Evolutionary conservation across 2,797 vertebrate species (phyloP), one percentile per base, ranked within the genome.

Genomic region (Knipowitschia caucasica): DNA sequence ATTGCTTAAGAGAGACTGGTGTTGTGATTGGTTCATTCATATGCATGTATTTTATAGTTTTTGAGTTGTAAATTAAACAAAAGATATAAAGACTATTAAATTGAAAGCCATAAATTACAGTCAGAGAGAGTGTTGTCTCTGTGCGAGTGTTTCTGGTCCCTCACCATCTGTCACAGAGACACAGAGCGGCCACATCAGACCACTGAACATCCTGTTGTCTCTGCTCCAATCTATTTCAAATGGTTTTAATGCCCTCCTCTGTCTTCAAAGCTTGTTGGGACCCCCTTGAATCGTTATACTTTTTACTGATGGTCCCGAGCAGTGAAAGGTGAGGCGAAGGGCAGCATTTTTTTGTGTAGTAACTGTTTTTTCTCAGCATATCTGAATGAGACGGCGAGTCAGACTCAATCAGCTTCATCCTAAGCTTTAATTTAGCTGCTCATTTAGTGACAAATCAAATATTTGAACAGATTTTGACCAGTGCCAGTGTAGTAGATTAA

Each of bases 291-390:
- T 53, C 53, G 70, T 55, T 59, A 55, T 59, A 43, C 67, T 67
- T 38, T 54, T 77, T 62, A 15, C 60, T 21, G 29, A 61, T 73
- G 64, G 61, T 64, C 44, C 59, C 53, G 38, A 33, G 64, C 46
- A 20, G 9, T 45, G 1, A 23, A 64, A 83, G 72, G 69, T 75
- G 63, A 83, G 50, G 44, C 11, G 10, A 42, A 73, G 73, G 78
- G 77, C 59, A 26, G 53, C 20, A 21, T 29, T 20, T 46, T 58
- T 34, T 17, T 61, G 54, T 57, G 31, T 27, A 7, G 27, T 14
- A 3, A 44, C 73, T 85, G 78, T 26, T 73, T 81, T 80, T 70
- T 50, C 60, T 83, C 80, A 50, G 53, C 25, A 45, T 45, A 74
- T 76, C 34, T 25, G 20, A 50, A 58, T 50, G 36, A 56, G 69